phyloP scores from a whole-genome alignment of 2,888 invertebrate genomes.

The Tridacna gigas region DNA sequence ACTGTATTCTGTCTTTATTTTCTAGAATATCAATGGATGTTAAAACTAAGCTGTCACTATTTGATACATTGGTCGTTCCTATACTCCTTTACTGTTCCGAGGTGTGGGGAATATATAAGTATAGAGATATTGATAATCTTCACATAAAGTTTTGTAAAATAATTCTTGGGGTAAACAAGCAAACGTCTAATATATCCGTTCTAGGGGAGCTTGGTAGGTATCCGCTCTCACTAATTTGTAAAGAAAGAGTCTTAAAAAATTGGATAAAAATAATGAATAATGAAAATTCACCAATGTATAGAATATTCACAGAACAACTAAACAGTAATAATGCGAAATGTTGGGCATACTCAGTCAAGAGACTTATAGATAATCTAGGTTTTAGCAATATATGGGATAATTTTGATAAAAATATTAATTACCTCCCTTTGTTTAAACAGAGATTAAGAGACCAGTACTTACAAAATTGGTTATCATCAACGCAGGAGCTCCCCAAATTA shows the following conservation, averaged over 20 bases:
- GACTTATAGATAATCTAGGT: slow-evolving; percentile 13
- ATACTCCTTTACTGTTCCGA: slow-evolving; percentile 30
- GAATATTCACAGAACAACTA: neutral
- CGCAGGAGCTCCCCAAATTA: slow-evolving; percentile 15
- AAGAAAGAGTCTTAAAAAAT: slow-evolving; percentile 30
- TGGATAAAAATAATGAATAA: slow-evolving; percentile 29
- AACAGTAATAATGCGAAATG: neutral
- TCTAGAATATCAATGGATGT: slow-evolving; percentile 23
- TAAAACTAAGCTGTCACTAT: slow-evolving; percentile 21
- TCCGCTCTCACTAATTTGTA: slow-evolving; percentile 17
- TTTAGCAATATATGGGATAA: slow-evolving; percentile 7
- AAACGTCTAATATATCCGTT: slow-evolving; percentile 36
- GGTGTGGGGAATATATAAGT: slow-evolving; percentile 30
- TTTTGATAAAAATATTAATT: slow-evolving; percentile 3
- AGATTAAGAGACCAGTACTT: slow-evolving; percentile 18
- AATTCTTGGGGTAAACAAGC: slow-evolving; percentile 10
- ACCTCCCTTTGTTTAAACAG: neutral
- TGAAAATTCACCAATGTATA: slow-evolving; percentile 5
- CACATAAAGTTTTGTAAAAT: slow-evolving; percentile 31
- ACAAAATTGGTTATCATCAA: neutral
- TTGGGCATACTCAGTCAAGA: neutral
- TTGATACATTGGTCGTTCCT: slow-evolving; percentile 33
- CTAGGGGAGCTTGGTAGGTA: slow-evolving; percentile 29
- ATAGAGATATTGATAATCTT: slow-evolving; percentile 29
- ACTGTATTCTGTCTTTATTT: slow-evolving; percentile 13